phyloP scores from a whole-genome alignment of 2,797 vertebrate genomes.

The Limnodromus scolopaceus region DNA sequence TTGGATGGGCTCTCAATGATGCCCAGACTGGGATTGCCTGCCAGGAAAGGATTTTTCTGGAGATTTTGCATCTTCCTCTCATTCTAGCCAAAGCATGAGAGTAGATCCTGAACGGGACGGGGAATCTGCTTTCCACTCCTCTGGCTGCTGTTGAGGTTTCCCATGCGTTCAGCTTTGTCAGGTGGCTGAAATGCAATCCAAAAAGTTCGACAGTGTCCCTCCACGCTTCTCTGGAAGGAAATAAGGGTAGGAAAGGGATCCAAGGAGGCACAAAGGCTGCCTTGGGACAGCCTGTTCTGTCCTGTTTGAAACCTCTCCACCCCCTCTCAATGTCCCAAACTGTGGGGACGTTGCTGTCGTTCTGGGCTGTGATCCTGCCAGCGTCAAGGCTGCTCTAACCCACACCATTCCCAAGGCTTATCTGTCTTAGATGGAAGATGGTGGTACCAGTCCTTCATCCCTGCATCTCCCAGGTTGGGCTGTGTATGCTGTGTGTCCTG shows the following conservation, averaged over 20 bases:
- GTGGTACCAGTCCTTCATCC: neutral
- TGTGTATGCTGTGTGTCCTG: neutral
- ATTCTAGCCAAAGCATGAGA: neutral
- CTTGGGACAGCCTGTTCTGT: neutral
- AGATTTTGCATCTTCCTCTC: neutral
- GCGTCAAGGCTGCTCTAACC: neutral
- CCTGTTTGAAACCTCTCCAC: neutral
- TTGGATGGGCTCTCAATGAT: neutral
- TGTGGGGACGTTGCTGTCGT: fast-evolving
- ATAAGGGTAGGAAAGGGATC: neutral
- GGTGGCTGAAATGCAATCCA: neutral
- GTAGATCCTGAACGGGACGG: neutral
- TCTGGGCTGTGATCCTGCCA: neutral
- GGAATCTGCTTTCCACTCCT: constrained; percentile 11
- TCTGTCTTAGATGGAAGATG: neutral
- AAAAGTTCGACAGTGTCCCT: neutral
- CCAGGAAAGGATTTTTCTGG: neutral
- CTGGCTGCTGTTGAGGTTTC: constrained; percentile 13
- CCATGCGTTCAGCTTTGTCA: neutral
- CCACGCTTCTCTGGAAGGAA: neutral
- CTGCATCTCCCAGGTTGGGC: neutral
- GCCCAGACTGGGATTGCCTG: neutral
- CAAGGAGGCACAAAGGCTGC: neutral
- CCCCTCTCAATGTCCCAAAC: no score
- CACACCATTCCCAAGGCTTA: fast-evolving